Evolutionary conservation across 2,797 vertebrate genomes (phyloP), one percentile per base, ranked within the genome.

Genomic region (Cheirogaleus major): DNA sequence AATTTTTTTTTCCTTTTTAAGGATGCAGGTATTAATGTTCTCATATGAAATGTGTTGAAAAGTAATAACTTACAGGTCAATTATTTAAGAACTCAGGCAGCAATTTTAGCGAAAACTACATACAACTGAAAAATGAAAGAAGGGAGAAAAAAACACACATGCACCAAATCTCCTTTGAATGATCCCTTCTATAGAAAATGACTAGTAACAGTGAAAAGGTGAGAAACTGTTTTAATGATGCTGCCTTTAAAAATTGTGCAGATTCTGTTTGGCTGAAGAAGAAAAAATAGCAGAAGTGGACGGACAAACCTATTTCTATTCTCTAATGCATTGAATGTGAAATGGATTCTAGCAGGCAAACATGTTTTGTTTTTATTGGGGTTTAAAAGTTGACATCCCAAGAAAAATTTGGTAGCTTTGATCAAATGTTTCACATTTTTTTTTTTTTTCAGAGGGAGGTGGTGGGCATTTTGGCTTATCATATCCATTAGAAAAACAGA

Each of bases 61-160:
- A 81, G n/a, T 52, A 83, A 59, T 78, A 65, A 52, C 17, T 67
- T 75, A 32, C 0, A 43, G 35, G 18, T 27, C 61, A 30, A 41
- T 69, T 69, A 55, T 52, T 78, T 52, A 73, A 80, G 52, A 76
- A 82, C 5, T 50, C 41, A 67, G 52, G 23, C 15, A 89, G 15
- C 45, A 14, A 61, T 93, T 83, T 92, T 86, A 75, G 65, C 4
- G 69, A 90, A 89, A 92, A 63, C 32, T 89, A 93, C 89, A 67
- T 70, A n/a, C 75, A 94, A 22, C 35, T 76, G 20, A 11, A 95
- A 92, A 89, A 50, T 32, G 1, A 17, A 69, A 81, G 25, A 22
- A 10, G 3, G 32, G 20, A 52, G 22, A 10, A 6, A 45, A n/a
- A 41, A 27, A 8, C 38, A 70, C 7, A 17, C 10, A 3, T 65